phyloP scores from a whole-genome alignment of 2,888 invertebrate genomes.

The Digitonthophagus gazella region DNA sequence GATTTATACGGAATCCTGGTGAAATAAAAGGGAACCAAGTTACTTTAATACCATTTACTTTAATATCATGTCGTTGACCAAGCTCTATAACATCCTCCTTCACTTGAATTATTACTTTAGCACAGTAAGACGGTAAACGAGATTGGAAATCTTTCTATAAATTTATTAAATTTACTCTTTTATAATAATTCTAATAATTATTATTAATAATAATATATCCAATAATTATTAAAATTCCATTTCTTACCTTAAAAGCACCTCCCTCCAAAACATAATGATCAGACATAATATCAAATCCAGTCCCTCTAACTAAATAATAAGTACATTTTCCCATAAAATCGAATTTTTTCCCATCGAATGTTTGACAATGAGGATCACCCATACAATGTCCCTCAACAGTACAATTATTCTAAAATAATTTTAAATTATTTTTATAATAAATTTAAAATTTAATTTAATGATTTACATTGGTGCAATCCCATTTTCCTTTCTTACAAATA shows the following conservation, averaged over 20 bases:
- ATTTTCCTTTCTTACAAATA: constrained; percentile 66
- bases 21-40: constrained; percentile 13
- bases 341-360: constrained; percentile 19
- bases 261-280: constrained; percentile 8
- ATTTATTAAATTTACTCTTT: background rate
- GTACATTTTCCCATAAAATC: constrained; percentile 23
- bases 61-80: constrained; percentile 3
- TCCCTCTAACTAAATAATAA: constrained; percentile 20
- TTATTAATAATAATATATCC: background rate
- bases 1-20: constrained; percentile 38
- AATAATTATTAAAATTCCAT: background rate
- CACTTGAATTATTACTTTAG: constrained; percentile 8
- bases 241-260: constrained; percentile 15
- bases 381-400: background rate
- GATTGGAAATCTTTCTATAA: background rate
- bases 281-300: constrained; percentile 11
- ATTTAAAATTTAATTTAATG: background rate
- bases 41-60: constrained; percentile 2
- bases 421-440: background rate
- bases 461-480: constrained; percentile 63
- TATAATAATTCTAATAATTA: no score
- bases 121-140: constrained; percentile 7
- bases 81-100: constrained; percentile 11
- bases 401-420: constrained; percentile 9
- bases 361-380: constrained; percentile 16